These are phyloP conservation scores for Cyphomyrus discorhynchus DNA, from an alignment of 2,113 vertebrate species.

Conservation along the genomic window DNA sequence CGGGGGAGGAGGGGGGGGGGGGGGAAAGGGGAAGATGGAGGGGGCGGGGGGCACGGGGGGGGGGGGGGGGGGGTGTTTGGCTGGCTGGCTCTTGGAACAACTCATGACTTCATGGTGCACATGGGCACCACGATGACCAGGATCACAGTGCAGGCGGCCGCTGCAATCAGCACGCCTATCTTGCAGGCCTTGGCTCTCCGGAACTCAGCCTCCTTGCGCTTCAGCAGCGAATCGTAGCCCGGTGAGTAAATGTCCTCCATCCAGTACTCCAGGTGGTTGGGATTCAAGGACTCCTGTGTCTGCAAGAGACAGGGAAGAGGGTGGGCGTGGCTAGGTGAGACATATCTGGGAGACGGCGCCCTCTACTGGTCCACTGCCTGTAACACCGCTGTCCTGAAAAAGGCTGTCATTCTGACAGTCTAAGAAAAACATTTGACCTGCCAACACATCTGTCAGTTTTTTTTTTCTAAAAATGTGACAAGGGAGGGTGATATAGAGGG, in stretches of 20 bases:
- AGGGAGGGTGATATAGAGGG: background rate
- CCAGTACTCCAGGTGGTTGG: constrained; percentile 93
- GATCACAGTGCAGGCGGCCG: constrained; percentile 67
- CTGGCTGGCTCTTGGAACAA: background rate
- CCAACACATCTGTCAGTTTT: background rate
- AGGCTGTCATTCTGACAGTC: background rate
- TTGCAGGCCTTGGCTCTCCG: constrained; percentile 83
- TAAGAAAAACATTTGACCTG: background rate
- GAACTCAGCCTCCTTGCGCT: constrained; percentile 80
- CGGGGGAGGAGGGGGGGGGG: no score
- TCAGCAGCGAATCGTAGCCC: constrained; percentile 81
- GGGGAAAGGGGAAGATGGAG: no score
- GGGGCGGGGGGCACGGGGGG: no score
- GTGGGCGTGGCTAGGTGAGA: background rate
- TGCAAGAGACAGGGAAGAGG: constrained; percentile 38
- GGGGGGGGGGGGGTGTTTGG: no score
- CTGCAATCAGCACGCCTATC: constrained; percentile 71
- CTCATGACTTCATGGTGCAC: constrained; percentile 78
- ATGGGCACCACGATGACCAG: constrained; percentile 85
- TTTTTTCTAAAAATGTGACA: background rate
- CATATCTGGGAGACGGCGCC: background rate
- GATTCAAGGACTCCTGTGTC: constrained; percentile 85
- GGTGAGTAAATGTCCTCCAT: constrained; percentile 92
- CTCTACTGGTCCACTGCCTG: background rate
- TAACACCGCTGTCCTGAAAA: background rate